Evolutionary conservation across 2,113 vertebrate genomes (phyloP).

Genomic region (Mola mola): DNA sequence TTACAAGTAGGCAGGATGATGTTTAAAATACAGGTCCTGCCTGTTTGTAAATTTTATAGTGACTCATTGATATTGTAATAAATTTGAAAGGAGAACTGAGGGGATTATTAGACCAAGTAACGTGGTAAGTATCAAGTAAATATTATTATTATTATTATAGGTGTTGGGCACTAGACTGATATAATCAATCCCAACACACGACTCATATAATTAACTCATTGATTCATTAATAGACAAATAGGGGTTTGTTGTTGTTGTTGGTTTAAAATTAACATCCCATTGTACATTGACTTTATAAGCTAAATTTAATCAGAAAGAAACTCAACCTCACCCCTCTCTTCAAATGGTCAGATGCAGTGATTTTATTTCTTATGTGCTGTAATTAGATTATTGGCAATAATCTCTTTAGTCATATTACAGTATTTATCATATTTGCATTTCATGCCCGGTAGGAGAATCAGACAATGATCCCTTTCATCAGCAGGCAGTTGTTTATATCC

Average conservation of each 20-base stretch:
- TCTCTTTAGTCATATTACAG: neutral
- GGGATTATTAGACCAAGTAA: too few species aligned
- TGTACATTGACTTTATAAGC: neutral
- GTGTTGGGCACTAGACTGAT: neutral
- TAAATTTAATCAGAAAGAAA: conserved; percentile 9
- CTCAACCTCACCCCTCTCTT: neutral
- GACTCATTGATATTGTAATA: too few species aligned
- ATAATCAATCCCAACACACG: neutral
- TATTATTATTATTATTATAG: neutral
- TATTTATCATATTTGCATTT: neutral
- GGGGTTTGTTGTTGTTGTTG: neutral
- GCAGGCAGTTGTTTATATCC: conserved; percentile 13
- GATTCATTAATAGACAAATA: neutral
- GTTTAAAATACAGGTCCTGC: too few species aligned
- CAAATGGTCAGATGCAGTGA: neutral
- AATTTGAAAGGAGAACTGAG: too few species aligned
- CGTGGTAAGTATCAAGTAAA: conserved; percentile 3
- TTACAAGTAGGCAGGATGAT: too few species aligned
- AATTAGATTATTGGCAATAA: conserved; percentile 9
- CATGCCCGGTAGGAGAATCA: neutral
- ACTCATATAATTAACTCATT: neutral
- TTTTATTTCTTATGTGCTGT: conserved; percentile 14
- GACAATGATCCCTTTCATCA: neutral
- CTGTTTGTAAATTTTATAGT: too few species aligned
- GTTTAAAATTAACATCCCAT: conserved; percentile 14